Base-by-base conservation (phyloP, 2,113 vertebrate genomes). In the Cepphus grylle region DNA sequence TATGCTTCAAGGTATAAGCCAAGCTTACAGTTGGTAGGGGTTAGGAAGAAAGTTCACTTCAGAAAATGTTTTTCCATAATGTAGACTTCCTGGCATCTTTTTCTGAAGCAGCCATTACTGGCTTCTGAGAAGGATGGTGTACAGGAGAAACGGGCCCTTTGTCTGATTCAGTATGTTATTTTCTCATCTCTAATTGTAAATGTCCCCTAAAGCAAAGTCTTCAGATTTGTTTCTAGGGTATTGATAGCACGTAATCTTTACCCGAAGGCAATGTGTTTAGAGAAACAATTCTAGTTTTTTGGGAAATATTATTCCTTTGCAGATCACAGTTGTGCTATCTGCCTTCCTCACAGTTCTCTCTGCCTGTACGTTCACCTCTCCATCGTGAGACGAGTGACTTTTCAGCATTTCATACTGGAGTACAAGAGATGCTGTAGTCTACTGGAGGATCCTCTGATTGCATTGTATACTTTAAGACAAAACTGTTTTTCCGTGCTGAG, bases 381-480 rank as follows among this genome's bases (percentile, higher is more conserved):
- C 55, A 5, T 70, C 50, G 14, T 0, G 0, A 65, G 47, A 32
- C 0, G 0, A 55, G 36, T 18, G 19, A 22, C 40, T 65, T 81
- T 25, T 55, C 72, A 19, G 6, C 42, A 19, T 90, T 88, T 77
- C 20, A 16, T 52, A 36, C 6, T 30, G 8, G 53, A 42, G 56
- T 49, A 26, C 38, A 12, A 58, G 67, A 74, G n/a, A 43, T 26
- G 11, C 59, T 47, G 29, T 70, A n/a, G 7, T 19, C 55, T 81
- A 5, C 52, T 76, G 59, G 72, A 55, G 20, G 8, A 66, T 83
- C 36, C 50, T 63, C 32, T 66, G 12, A 27, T 76, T 59, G 40
- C 29, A 11, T 4, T 43, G 22, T 26, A 1, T 71, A 21, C 30
- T 67, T 67, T 9, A 58, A 59, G 52, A 34, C 9, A 63, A 67